A percentile compares a stretch with the other conserved stretches of the same genome.
phyloP scores from a whole-genome alignment of 2,888 invertebrate species.

The Melinaea menophilus region DNA sequence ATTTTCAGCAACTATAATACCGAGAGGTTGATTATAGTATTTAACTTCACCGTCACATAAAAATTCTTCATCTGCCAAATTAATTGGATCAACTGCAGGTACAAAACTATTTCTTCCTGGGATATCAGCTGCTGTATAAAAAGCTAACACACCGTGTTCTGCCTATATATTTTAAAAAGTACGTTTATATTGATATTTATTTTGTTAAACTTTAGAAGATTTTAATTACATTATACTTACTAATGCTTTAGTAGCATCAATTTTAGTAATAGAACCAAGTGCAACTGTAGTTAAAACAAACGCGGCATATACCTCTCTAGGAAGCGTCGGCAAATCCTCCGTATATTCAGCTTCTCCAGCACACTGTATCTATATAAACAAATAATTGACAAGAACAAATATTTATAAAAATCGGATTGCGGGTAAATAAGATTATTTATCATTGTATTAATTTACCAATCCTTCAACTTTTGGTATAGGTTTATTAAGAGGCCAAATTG shows the following conservation, averaged over 20 bases:
- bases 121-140: conserved; percentile 78
- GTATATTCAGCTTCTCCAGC: conserved; percentile 83
- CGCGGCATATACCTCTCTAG: conserved; percentile 81
- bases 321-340: conserved; percentile 78
- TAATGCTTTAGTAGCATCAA: conserved; percentile 80
- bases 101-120: conserved; percentile 79
- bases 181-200: conserved; percentile 1
- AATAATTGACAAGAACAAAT: too few relatives aligned
- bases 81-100: conserved; percentile 33
- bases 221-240: conserved; percentile 50
- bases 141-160: conserved; percentile 78
- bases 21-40: conserved; percentile 82
- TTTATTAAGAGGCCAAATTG: conserved; percentile 81
- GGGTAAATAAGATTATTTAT: neutral
- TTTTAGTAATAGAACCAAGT: conserved; percentile 72
- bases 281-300: conserved; percentile 79
- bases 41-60: conserved; percentile 72
- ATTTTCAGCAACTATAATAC: conserved; percentile 79
- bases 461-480: conserved; percentile 82
- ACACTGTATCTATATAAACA: conserved; percentile 64
- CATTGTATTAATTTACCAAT: conserved; percentile 39
- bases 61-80: conserved; percentile 54
- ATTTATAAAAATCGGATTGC: too few relatives aligned
- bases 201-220: neutral
- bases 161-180: conserved; percentile 54